Conservation (phyloP, 2,113 vertebrate genomes). For the Nycticorax nycticorax region DNA sequence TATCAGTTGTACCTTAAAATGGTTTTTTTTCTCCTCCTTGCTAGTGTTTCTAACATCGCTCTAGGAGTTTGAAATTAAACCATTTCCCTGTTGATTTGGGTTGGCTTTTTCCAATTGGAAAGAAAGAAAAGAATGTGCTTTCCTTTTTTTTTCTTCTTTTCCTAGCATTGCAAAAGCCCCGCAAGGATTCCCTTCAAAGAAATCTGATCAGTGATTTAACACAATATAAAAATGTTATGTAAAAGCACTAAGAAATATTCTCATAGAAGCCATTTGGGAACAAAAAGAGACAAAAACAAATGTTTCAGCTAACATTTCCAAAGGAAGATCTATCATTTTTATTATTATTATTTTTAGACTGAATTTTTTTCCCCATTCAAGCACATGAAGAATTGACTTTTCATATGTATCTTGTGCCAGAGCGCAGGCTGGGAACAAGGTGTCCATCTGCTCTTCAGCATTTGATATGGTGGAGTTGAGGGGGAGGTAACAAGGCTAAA, state of each 20-base stretch:
- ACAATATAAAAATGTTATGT: constrained; percentile 56
- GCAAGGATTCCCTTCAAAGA: constrained; percentile 52
- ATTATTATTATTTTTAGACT: constrained; percentile 40
- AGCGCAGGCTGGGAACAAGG: not conserved
- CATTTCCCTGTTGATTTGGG: constrained; percentile 34
- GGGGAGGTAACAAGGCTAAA: not conserved
- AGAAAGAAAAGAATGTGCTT: constrained; percentile 2
- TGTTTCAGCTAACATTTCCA: constrained; percentile 12
- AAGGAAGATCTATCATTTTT: constrained; percentile 16
- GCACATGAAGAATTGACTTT: not conserved
- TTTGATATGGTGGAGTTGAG: not conserved
- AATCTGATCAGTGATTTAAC: constrained; percentile 46
- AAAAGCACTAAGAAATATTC: constrained; percentile 50
- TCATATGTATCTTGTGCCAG: not conserved
- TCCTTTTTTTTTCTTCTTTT: not conserved
- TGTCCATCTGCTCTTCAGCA: not conserved
- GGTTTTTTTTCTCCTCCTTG: not conserved
- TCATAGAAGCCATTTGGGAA: constrained; percentile 25
- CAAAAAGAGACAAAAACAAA: constrained; percentile 36
- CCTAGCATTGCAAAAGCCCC: constrained; percentile 30
- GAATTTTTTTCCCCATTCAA: not conserved
- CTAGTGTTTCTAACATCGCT: not conserved
- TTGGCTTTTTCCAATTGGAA: constrained; percentile 22
- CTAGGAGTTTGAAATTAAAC: constrained; percentile 41
- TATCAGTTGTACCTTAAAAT: not conserved